phyloP scores from a whole-genome alignment of 2,797 vertebrate species.

The Graptemys geographica region DNA sequence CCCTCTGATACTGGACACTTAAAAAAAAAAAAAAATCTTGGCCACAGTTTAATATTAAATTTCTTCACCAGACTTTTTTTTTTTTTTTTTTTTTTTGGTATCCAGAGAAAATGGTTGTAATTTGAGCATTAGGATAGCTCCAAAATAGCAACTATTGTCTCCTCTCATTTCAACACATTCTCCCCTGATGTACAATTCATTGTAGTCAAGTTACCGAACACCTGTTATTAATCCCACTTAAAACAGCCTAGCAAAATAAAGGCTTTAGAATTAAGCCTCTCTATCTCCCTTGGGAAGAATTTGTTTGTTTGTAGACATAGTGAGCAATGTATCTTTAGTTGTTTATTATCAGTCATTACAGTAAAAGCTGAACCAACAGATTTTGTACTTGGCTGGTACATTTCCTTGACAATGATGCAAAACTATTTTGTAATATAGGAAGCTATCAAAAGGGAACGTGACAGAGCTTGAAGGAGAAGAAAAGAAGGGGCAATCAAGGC shows the following conservation, averaged over 20 bases:
- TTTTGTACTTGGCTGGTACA: not conserved
- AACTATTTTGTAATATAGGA: not conserved
- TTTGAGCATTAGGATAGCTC: not conserved
- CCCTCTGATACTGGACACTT: too few relatives aligned
- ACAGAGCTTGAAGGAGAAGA: not conserved
- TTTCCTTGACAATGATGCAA: not conserved
- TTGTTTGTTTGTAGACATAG: not conserved
- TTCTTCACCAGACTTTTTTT: not conserved
- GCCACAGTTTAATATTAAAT: not conserved
- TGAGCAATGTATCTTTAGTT: not conserved
- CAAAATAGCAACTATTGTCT: not conserved
- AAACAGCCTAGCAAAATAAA: slow-evolving; percentile 27
- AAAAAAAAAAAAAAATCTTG: not conserved
- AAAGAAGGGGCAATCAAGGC: not conserved
- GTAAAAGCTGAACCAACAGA: fast-evolving
- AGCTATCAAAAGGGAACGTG: not conserved
- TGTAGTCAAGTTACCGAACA: slow-evolving; percentile 16
- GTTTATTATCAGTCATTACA: not conserved
- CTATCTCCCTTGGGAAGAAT: slow-evolving; percentile 6
- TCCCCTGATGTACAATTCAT: not conserved
- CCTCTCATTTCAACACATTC: not conserved
- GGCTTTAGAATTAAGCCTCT: slow-evolving; percentile 15
- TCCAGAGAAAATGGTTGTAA: not conserved
- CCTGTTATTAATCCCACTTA: slow-evolving; percentile 42
- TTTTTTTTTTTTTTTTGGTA: not conserved